Base-by-base conservation (phyloP, 2,797 vertebrate species). In the Microctenopoma steveboyesi region DNA sequence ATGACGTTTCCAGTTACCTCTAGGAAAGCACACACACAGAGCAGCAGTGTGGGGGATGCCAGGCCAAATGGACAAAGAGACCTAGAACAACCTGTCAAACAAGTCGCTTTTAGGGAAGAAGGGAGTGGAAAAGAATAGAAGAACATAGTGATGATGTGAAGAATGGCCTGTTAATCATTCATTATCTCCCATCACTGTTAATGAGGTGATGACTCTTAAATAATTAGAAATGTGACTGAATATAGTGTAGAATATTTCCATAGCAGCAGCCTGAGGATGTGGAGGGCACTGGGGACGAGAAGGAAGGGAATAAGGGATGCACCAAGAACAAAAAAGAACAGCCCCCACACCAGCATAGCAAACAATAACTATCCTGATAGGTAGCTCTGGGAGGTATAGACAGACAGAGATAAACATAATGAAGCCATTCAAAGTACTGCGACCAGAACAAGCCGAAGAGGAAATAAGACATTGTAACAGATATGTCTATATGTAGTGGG, bases 151-250 rank as follows among this genome's bases (percentile, higher is more conserved):
- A 80, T 42, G 72, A 79, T 57, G 76, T 80, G 82, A 86, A 88
- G 89, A 89, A 90, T 90, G 87, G 88, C 83, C 88, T 90, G 94
- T 94, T 92, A 94, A 94, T 95, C 92, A 94, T 94, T 94, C 91
- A 94, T 94, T 92, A 91, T 90, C 89, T 91, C 81, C 76, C 84
- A 87, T 86, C 72, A 66, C 90, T 90, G 89, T 91, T 94, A 94
- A 94, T 93, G 92, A 94, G 92, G 89, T 93, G 92, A 90, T 72
- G 81, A 92, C 90, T 91, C 89, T 93, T 94, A 90, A 93, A 93
- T 95, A 94, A 94, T 94, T 94, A 93, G 92, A 85, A 77, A 86
- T 85, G 87, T 88, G 90, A 91, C 88, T 92, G 88, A 84, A 33
- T 33, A 33, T 33, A 33, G 30, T 33, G 7, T 33, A 92, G 89